Evolutionary conservation across 2,113 vertebrate species (phyloP).

Genomic region (Felis chaus): DNA sequence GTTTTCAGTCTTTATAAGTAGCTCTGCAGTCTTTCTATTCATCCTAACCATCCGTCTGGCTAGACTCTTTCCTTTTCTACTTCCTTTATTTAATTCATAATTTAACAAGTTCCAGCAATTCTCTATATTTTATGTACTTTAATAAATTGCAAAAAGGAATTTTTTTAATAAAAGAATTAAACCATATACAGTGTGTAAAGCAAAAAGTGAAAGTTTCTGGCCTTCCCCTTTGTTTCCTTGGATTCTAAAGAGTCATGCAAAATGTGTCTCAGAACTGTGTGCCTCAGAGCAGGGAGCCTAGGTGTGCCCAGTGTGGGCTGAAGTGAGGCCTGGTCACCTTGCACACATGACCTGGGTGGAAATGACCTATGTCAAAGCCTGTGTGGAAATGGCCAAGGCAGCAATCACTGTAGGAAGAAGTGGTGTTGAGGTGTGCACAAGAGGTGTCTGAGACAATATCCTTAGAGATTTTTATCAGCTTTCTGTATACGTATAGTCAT

Average conservation of each 20-base stretch:
- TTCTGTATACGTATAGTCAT: not conserved
- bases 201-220: not conserved
- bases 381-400: not conserved
- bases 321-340: not conserved
- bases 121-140: not conserved
- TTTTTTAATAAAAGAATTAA: not conserved
- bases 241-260: not conserved
- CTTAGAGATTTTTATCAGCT: not conserved
- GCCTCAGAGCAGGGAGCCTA: no score
- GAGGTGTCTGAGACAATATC: not conserved
- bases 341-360: not conserved
- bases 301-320: not conserved
- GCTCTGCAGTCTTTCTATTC: not conserved
- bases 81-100: not conserved
- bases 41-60: not conserved
- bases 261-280: not conserved
- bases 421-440: not conserved
- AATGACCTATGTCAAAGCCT: not conserved
- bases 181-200: not conserved
- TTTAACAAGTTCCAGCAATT: not conserved
- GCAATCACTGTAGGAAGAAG: not conserved
- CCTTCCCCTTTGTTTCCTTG: not conserved
- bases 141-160: not conserved
- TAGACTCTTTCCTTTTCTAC: not conserved
- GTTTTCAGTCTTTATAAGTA: not conserved